These are phyloP conservation scores for Steinernema khuongi DNA, from an alignment of 1,140 invertebrate genomes.

Conservation along the genomic window DNA sequence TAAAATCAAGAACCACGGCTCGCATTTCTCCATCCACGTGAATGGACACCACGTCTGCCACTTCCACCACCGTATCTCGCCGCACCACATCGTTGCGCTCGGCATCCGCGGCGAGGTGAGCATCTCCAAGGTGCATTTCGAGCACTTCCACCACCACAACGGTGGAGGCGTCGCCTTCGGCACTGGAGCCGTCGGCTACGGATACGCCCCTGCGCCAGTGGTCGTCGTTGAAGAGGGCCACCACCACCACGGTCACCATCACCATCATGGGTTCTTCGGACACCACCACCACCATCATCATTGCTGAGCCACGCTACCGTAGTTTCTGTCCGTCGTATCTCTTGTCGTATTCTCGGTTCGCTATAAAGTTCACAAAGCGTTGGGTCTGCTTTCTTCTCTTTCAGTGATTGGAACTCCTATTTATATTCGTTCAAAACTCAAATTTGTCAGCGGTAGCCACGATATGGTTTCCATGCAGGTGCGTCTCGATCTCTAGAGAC, in stretches of 20 bases:
- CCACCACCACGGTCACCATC: slow-evolving; percentile 21
- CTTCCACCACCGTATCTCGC: slow-evolving; percentile 33
- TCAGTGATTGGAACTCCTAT: no score
- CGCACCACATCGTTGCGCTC: slow-evolving; percentile 24
- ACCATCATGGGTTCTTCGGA: slow-evolving; percentile 20
- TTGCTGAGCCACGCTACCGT: slow-evolving; percentile 21
- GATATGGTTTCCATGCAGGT: no score
- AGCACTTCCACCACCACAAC: slow-evolving; percentile 35
- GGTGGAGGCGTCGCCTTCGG: slow-evolving; percentile 23
- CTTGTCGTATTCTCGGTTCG: slow-evolving; percentile 13
- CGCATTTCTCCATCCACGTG: slow-evolving; percentile 38
- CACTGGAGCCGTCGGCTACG: background rate
- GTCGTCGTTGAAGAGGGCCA: slow-evolving; percentile 17
- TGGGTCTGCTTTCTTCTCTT: no score
- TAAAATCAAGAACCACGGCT: slow-evolving; percentile 37
- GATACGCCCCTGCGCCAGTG: background rate
- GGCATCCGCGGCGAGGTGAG: slow-evolving; percentile 28
- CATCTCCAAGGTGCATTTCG: slow-evolving; percentile 32
- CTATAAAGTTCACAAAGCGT: no score
- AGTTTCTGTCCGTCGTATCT: no score
- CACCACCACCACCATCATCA: slow-evolving; percentile 25
- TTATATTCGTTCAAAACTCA: no score
- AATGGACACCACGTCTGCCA: slow-evolving; percentile 34
- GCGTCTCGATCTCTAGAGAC: no score
- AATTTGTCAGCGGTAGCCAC: no score